Evolutionary conservation across 2,797 vertebrate genomes (phyloP).

Genomic region (Pipistrellus nathusii): DNA sequence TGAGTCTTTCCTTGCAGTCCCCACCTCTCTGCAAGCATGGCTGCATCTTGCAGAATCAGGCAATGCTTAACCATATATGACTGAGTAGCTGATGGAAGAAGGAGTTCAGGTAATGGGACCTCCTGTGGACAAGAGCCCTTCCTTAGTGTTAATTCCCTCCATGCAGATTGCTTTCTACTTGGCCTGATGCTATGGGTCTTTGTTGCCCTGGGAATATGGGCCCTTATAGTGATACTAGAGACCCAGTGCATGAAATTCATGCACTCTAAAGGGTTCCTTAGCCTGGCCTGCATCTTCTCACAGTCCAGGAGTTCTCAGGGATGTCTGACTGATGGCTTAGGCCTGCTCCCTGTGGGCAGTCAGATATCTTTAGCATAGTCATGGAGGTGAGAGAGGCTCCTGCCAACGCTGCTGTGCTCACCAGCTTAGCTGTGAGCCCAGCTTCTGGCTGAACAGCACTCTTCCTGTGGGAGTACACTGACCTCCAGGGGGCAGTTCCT

Average conservation of each 20-base stretch:
- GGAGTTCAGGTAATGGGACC: rapidly evolving
- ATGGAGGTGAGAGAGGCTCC: too few species aligned
- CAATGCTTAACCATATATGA: rapidly evolving
- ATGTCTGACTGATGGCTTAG: too few species aligned
- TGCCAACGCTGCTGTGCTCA: rapidly evolving
- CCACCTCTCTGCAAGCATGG: not conserved
- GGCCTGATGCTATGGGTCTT: not conserved
- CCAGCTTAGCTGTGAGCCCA: too few species aligned
- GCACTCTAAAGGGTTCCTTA: rapidly evolving
- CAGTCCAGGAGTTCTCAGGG: too few species aligned
- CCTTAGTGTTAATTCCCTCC: not conserved
- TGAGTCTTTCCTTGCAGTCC: not conserved
- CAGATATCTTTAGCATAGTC: too few species aligned
- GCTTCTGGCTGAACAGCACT: too few species aligned
- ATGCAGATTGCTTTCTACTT: not conserved
- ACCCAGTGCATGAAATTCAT: too few species aligned
- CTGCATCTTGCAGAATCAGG: not conserved
- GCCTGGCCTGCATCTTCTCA: too few species aligned
- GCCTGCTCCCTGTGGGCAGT: too few species aligned
- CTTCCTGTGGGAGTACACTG: too few species aligned
- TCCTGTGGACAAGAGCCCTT: not conserved
- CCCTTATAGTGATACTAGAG: not conserved
- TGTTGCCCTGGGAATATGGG: not conserved
- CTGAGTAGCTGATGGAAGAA: not conserved
- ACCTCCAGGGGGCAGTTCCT: too few species aligned